These are phyloP conservation scores for Columba guinea DNA, from an alignment of 2,797 vertebrate genomes.

Conservation along the genomic window DNA sequence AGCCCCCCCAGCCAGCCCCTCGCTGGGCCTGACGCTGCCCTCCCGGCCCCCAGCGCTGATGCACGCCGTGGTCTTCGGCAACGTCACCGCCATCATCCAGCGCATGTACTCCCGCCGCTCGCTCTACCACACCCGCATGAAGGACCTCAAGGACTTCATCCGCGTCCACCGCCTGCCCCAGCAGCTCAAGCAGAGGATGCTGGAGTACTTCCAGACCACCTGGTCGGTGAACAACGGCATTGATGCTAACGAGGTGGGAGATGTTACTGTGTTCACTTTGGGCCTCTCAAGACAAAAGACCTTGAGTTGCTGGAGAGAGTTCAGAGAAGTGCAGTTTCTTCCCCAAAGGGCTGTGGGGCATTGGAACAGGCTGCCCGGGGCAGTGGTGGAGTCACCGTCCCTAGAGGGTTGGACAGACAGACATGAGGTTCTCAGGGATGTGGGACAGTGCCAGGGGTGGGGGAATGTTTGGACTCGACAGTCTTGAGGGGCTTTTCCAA, in stretches of 20 bases:
- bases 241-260: slow-evolving; percentile 89
- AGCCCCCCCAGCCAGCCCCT: neutral
- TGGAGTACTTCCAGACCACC: slow-evolving; percentile 96
- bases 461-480: too few species aligned
- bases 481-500: too few species aligned
- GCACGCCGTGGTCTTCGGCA: slow-evolving; percentile 96
- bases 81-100: slow-evolving; percentile 97
- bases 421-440: too few species aligned
- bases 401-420: too few species aligned
- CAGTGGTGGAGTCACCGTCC: too few species aligned
- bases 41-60: slow-evolving; percentile 83
- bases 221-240: slow-evolving; percentile 98
- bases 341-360: too few species aligned
- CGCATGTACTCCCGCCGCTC: slow-evolving; percentile 96
- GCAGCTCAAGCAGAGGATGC: slow-evolving; percentile 93
- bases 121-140: slow-evolving; percentile 94
- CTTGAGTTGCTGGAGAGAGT: too few species aligned
- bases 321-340: too few species aligned
- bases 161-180: slow-evolving; percentile 91
- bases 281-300: too few species aligned
- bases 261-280: neutral
- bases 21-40: accelerated
- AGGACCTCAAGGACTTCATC: slow-evolving; percentile 96
- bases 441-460: too few species aligned
- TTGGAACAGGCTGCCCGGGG: too few species aligned